Evolutionary conservation across 2,797 vertebrate genomes (phyloP), one percentile per base, ranked within the genome.

Genomic region (Molossus alvarezi): DNA sequence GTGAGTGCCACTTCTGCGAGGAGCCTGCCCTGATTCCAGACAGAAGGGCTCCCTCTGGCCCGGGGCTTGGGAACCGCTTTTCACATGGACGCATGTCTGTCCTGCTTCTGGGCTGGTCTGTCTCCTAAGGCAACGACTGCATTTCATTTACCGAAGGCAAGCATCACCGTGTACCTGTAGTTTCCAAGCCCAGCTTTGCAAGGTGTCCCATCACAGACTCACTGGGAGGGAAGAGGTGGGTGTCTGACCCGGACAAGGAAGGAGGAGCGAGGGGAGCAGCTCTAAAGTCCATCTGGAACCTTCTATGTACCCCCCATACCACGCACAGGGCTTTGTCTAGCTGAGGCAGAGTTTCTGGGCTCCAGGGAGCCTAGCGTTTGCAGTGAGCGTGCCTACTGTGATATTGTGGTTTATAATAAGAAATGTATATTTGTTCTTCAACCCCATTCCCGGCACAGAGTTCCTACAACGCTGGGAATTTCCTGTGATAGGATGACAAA

Each of bases 111-210:
- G 25, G 37, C 45, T 62, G 29, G 69, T 9, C 33, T 73, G 9
- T 77, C n/a, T 73, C 51, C 37, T 88, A 64, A 71, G 23, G 29
- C 0, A 11, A 91, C 12, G 72, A 29, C 10, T 57, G 37, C 60
- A 41, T 91, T 85, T 82, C 57, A 85, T 79, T 95, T 95, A 65
- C 25, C 37, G 84, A 89, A 94, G 69, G 67, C 57, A 77, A 79
- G 27, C 5, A 21, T 82, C 48, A 64, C 51, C 41, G 60, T 81
- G 57, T 45, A 33, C 8, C 9, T 33, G 55, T 29, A 75, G 71
- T 75, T 91, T 81, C 77, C 48, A 88, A 84, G 80, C 20, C 76
- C 41, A 58, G 8, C 5, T 90, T 71, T 91, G 41, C 25, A 29
- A 37, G 72, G 60, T 60, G n/a, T 33, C 60, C 65, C 29, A 62